Evolutionary conservation across 2,113 vertebrate genomes (phyloP).

Genomic region (Epinephelus moara): DNA sequence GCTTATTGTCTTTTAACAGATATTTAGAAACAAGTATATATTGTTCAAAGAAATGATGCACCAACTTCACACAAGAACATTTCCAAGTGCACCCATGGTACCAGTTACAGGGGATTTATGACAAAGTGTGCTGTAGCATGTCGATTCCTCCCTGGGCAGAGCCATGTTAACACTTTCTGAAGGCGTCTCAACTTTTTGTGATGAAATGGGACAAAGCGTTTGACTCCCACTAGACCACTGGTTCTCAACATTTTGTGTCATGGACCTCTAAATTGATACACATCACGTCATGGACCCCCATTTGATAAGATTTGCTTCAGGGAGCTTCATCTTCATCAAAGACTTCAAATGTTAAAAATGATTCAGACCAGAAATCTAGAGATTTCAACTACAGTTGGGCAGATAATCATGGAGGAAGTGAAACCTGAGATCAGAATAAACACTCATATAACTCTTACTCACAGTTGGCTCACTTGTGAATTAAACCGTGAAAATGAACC

Average conservation of each 20-base stretch:
- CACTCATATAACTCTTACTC: too few relatives aligned
- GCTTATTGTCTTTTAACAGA: background rate
- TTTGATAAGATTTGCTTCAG: too few relatives aligned
- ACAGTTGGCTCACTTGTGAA: too few relatives aligned
- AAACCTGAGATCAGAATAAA: too few relatives aligned
- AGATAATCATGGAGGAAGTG: too few relatives aligned
- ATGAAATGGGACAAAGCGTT: background rate
- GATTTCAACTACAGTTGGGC: too few relatives aligned
- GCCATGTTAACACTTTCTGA: background rate
- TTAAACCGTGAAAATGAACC: too few relatives aligned
- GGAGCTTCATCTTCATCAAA: too few relatives aligned
- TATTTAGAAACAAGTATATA: background rate
- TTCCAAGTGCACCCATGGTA: background rate
- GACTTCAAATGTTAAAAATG: too few relatives aligned
- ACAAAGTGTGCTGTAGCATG: background rate
- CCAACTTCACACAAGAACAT: background rate
- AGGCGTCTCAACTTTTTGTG: background rate
- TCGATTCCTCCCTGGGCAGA: background rate
- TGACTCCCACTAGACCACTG: background rate
- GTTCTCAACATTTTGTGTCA: background rate
- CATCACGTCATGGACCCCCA: too few relatives aligned
- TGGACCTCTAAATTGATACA: too few relatives aligned
- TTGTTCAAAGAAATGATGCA: background rate
- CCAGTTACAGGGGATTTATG: background rate
- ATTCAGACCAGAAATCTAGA: too few relatives aligned